These are phyloP conservation scores for Apistogramma diplotaenia DNA, from an alignment of 2,113 vertebrate genomes.

Conservation along the genomic window DNA sequence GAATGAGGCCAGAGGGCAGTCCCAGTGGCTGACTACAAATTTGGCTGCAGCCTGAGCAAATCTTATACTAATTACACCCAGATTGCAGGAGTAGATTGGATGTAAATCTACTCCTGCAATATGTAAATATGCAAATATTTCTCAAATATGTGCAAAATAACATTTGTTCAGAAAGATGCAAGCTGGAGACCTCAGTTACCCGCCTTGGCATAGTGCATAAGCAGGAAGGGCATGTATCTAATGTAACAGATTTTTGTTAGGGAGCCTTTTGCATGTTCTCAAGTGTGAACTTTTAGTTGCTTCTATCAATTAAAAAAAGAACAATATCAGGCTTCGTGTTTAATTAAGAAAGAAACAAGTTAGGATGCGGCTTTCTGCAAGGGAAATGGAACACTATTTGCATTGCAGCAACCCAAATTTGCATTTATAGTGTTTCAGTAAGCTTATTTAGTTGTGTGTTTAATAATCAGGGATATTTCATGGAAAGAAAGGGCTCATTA, in stretches of 20 bases:
- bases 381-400: constrained; percentile 58
- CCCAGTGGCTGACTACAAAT: neutral
- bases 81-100: neutral
- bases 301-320: constrained; percentile 32
- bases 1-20: neutral
- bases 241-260: neutral
- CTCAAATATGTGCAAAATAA: neutral
- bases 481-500: constrained; percentile 41
- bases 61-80: constrained; percentile 11
- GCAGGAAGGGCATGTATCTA: neutral
- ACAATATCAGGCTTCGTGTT: constrained; percentile 36
- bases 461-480: constrained; percentile 59
- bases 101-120: constrained; percentile 1
- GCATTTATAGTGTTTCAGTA: constrained; percentile 74
- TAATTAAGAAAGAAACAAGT: constrained; percentile 55
- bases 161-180: neutral
- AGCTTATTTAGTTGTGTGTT: constrained; percentile 61
- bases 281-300: constrained; percentile 13
- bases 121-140: constrained; percentile 15
- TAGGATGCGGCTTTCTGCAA: constrained; percentile 39
- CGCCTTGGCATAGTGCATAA: neutral
- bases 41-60: neutral
- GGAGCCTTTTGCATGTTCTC: neutral
- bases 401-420: constrained; percentile 62
- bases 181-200: neutral